phyloP scores from a whole-genome alignment of 2,888 invertebrate genomes.

The Atethmia centrago region DNA sequence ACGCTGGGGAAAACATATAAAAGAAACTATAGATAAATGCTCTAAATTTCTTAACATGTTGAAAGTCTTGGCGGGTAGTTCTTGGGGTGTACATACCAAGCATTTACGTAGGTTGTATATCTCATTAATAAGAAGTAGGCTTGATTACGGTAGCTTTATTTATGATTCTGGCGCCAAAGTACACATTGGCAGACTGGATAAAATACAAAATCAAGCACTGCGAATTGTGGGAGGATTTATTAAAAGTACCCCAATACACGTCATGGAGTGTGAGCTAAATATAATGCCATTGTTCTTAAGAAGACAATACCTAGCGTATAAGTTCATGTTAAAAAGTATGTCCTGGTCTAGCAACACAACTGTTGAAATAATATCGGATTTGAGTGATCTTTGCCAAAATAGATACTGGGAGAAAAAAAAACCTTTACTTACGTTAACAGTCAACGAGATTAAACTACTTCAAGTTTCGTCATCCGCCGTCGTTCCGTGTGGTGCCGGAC shows the following conservation, averaged over 20 bases:
- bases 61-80: slow-evolving; percentile 7
- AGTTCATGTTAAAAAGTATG: neutral
- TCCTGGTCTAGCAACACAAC: slow-evolving; percentile 3
- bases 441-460: too few relatives aligned
- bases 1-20: slow-evolving; percentile 1
- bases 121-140: slow-evolving; percentile 9
- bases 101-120: slow-evolving; percentile 12
- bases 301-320: slow-evolving; percentile 6
- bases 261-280: neutral
- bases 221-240: slow-evolving; percentile 9
- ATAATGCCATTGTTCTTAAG: slow-evolving; percentile 7
- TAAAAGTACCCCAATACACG: slow-evolving; percentile 6
- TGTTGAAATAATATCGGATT: neutral
- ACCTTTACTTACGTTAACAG: too few relatives aligned
- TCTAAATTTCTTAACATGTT: neutral
- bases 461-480: too few relatives aligned
- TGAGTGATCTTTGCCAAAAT: neutral
- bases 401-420: too few relatives aligned
- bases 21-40: neutral
- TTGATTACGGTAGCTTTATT: slow-evolving; percentile 11
- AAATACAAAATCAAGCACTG: slow-evolving; percentile 12
- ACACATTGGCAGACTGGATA: slow-evolving; percentile 2
- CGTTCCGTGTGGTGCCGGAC: too few relatives aligned
- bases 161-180: slow-evolving; percentile 8
- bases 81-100: slow-evolving; percentile 10